A percentile compares a stretch with the other conserved stretches of the same genome.
These are phyloP conservation scores for Tarsius wallacei DNA, from an alignment of 2,797 vertebrate species.

Conservation along the genomic window DNA sequence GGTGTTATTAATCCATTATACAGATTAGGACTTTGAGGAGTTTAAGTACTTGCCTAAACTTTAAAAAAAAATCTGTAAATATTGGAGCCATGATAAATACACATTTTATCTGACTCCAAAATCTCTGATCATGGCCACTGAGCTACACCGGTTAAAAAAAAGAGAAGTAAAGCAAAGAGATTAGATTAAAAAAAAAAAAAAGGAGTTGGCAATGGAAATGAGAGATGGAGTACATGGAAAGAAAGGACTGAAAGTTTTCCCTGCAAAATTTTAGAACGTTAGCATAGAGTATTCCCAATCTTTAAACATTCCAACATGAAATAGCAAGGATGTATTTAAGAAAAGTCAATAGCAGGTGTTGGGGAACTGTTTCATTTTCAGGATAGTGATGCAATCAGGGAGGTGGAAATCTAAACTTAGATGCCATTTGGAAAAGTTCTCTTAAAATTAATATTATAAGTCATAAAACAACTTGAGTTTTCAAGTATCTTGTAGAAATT, in stretches of 20 bases:
- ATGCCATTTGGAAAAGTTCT: not conserved
- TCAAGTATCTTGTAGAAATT: not conserved
- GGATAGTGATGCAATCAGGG: not conserved
- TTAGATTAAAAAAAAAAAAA: not conserved
- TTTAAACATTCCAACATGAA: not conserved
- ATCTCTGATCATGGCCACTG: not conserved
- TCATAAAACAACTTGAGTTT: not conserved
- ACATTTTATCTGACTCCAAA: not conserved
- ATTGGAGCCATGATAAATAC: not conserved
- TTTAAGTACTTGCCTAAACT: not conserved
- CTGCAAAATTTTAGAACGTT: not conserved
- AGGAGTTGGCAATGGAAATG: not conserved
- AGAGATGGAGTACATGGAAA: not conserved
- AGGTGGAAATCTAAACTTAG: slow-evolving; percentile 1
- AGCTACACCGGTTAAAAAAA: not conserved
- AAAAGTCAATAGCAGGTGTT: not conserved
- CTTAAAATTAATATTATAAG: not conserved
- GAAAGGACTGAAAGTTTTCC: not conserved
- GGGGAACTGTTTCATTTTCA: not conserved
- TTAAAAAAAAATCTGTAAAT: not conserved
- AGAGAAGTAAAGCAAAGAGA: not conserved
- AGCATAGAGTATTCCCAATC: not conserved
- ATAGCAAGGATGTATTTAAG: not conserved
- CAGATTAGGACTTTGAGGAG: not conserved
- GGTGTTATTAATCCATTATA: not conserved